phyloP scores from a whole-genome alignment of 2,113 vertebrate species.

The Albula glossodonta region DNA sequence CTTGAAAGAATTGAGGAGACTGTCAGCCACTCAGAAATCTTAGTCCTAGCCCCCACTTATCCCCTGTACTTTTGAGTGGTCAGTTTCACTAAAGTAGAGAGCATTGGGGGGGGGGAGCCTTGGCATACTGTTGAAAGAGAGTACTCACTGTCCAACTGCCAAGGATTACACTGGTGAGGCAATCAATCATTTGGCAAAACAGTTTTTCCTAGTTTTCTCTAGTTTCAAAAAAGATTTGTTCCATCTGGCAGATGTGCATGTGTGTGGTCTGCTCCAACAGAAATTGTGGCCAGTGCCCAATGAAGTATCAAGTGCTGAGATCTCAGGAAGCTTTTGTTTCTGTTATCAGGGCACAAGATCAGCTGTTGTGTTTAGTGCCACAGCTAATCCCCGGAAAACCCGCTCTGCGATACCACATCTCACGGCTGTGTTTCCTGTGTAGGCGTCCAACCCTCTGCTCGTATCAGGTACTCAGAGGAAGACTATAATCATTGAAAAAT shows the following conservation, averaged over 20 bases:
- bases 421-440: constrained; percentile 8
- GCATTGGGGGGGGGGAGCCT: neutral
- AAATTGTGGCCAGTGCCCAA: neutral
- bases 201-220: neutral
- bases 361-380: constrained; percentile 10
- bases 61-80: neutral
- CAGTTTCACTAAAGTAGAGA: neutral
- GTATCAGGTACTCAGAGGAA: neutral
- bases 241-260: neutral
- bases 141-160: neutral
- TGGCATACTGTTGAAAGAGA: neutral
- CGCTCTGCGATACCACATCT: neutral
- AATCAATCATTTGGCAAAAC: neutral
- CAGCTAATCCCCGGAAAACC: constrained; percentile 8
- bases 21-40: neutral
- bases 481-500: neutral
- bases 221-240: neutral
- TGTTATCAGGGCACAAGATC: neutral
- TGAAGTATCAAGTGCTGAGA: neutral
- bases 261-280: neutral
- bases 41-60: neutral
- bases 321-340: constrained; percentile 18
- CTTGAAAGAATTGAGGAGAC: neutral
- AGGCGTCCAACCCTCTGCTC: neutral
- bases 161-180: neutral